phyloP scores from a whole-genome alignment of 2,888 invertebrate genomes.

The Microctonus brassicae region DNA sequence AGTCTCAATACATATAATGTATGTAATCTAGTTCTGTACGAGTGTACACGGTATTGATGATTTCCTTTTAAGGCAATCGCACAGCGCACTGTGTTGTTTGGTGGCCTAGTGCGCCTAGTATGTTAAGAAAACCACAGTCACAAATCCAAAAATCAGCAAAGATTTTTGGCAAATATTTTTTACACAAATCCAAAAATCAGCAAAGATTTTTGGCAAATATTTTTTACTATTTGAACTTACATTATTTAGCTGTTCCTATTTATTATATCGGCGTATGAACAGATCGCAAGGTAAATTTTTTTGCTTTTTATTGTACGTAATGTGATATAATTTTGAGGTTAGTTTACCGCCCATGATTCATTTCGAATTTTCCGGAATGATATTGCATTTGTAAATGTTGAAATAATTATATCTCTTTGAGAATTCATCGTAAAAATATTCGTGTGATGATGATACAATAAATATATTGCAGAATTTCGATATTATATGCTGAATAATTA shows the following conservation, averaged over 20 bases:
- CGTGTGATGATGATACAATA: no score
- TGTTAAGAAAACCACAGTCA: constrained; percentile 73
- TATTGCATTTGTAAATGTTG: not conserved
- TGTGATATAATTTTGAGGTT: constrained; percentile 45
- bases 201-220: constrained; percentile 73
- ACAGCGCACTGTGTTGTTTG: constrained; percentile 19
- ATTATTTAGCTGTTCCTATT: constrained; percentile 75
- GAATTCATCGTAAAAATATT: no score
- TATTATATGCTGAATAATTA: constrained; percentile 77
- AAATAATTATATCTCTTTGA: no score
- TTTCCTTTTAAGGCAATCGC: constrained; percentile 67
- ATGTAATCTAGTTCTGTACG: no score
- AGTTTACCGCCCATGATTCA: constrained; percentile 30
- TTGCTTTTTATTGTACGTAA: not conserved
- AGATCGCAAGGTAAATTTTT: constrained; percentile 78
- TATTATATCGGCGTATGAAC: constrained; percentile 79
- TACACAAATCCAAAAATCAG: constrained; percentile 70
- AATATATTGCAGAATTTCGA: constrained; percentile 75
- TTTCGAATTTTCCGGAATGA: not conserved
- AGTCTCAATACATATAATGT: no score
- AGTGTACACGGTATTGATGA: constrained; percentile 54
- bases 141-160: constrained; percentile 68
- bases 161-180: constrained; percentile 73
- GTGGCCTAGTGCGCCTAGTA: constrained; percentile 72
- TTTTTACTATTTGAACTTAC: constrained; percentile 75